A percentile compares a stretch with the other conserved stretches of the same genome.
Conservation (phyloP, 1,140 invertebrate species). For the Atta texana region DNA sequence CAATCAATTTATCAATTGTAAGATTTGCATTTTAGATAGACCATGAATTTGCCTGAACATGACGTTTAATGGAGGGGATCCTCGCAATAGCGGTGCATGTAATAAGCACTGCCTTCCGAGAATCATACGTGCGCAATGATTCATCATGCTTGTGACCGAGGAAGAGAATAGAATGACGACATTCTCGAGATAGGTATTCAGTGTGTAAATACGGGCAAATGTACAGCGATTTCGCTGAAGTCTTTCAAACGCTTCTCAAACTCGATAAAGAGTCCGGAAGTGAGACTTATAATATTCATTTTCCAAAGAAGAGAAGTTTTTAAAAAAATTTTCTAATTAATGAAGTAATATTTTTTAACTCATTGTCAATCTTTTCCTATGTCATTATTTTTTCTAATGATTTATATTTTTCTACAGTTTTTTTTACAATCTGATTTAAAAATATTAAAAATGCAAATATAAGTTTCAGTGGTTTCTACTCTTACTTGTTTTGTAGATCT, state of each 20-base stretch:
- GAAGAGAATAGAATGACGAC: conserved; percentile 29
- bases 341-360: not conserved
- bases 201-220: conserved; percentile 51
- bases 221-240: not conserved
- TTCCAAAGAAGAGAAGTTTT: not conserved
- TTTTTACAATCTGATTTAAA: not conserved
- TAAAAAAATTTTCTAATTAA: not conserved
- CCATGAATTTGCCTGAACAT: conserved; percentile 31
- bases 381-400: not conserved
- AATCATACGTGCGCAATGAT: conserved; percentile 40
- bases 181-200: conserved; percentile 24
- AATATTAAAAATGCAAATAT: not conserved
- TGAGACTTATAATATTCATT: not conserved
- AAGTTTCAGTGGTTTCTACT: not conserved
- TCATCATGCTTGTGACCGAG: conserved; percentile 1
- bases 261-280: not conserved
- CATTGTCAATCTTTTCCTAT: not conserved
- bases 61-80: conserved; percentile 3
- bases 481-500: not conserved
- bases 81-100: conserved; percentile 18
- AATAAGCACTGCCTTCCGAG: conserved; percentile 29
- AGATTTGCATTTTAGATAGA: conserved; percentile 47
- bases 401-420: not conserved
- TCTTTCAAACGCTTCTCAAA: conserved; percentile 18
- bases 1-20: conserved; percentile 34